phyloP scores from a whole-genome alignment of 2,113 vertebrate species.

The Mustelus asterias region DNA sequence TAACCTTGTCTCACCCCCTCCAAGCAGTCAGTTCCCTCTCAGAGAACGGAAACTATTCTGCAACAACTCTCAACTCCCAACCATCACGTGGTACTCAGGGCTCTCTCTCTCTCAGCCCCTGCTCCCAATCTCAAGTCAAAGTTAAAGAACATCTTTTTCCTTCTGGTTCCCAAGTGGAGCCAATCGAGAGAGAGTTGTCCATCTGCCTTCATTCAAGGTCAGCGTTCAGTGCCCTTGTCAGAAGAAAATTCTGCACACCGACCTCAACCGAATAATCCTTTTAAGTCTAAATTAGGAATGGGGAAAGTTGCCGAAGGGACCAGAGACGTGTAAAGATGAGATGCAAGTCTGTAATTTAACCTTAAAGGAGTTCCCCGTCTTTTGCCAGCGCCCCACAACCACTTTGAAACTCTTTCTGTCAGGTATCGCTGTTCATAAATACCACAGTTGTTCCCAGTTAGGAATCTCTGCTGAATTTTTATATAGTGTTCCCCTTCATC shows the following conservation, averaged over 20 bases:
- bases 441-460: background rate
- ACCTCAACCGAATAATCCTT: background rate
- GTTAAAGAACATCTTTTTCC: background rate
- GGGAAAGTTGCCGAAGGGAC: background rate
- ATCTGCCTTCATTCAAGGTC: too few relatives aligned
- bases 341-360: background rate
- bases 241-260: background rate
- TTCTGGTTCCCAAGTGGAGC: background rate
- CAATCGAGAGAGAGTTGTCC: background rate
- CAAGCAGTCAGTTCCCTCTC: background rate
- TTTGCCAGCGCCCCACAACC: too few relatives aligned
- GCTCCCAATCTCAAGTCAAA: background rate
- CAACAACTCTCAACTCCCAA: background rate
- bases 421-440: background rate
- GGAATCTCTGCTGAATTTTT: background rate
- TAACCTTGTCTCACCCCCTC: background rate
- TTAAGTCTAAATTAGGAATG: background rate
- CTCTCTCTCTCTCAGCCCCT: background rate
- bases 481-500: too few relatives aligned
- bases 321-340: background rate
- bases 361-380: background rate
- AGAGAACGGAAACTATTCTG: constrained; percentile 2
- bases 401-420: background rate
- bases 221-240: background rate
- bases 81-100: background rate